A percentile compares a stretch with the other conserved stretches of the same genome.
phyloP scores from a whole-genome alignment of 2,797 vertebrate genomes.

The Aselliscus stoliczkanus region DNA sequence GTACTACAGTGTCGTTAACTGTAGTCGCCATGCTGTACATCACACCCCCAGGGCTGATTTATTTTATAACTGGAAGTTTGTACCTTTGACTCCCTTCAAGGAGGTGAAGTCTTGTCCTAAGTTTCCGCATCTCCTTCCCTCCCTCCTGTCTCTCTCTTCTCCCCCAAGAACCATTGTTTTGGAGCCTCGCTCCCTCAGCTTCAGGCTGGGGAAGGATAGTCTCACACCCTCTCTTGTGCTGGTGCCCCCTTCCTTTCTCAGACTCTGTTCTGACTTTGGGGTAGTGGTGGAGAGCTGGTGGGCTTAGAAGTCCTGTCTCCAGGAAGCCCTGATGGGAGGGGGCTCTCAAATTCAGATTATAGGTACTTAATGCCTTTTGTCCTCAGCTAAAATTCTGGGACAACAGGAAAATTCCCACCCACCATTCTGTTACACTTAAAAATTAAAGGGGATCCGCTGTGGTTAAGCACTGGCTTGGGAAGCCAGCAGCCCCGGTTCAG shows the following conservation, averaged over 20 bases:
- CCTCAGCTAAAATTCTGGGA: not conserved
- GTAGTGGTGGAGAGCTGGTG: not conserved
- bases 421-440: not conserved
- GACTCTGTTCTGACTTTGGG: not conserved
- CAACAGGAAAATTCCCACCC: not conserved
- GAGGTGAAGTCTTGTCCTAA: not conserved
- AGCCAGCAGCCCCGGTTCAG: no score
- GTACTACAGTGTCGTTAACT: no score
- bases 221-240: not conserved
- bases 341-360: not conserved
- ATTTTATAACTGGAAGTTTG: not conserved
- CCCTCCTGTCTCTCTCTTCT: not conserved
- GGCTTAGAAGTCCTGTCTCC: not conserved
- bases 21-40: not conserved
- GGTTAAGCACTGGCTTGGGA: no score
- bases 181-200: not conserved
- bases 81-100: not conserved
- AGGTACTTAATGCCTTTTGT: not conserved
- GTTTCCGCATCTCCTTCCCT: not conserved
- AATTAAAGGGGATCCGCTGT: no score
- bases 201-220: not conserved
- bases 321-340: not conserved
- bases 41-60: not conserved
- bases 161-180: not conserved
- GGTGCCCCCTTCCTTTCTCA: not conserved